Base-by-base conservation (phyloP, 2,797 vertebrate species). In the Anableps anableps region DNA sequence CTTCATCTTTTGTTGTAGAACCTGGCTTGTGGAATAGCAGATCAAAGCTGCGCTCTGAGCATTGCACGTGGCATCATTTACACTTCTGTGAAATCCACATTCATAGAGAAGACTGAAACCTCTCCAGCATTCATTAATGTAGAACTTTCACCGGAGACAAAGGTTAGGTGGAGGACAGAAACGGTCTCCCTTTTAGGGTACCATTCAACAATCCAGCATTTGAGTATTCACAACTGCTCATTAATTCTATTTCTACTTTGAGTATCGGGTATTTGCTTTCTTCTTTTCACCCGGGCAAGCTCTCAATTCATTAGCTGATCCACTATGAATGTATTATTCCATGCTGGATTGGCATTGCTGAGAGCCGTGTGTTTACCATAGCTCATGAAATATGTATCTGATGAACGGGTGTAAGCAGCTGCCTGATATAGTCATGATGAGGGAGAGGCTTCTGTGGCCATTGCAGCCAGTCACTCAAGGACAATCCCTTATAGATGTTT, bases 341-440 rank as follows among this genome's bases (percentile, higher is more conserved):
- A 88, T 82, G 88, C 86, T 89, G 88, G 92, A 91, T 93, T 94
- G 92, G 90, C 92, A 82, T 90, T 86, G 91, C 93, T 72, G 83
- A 86, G 86, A 92, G 89, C 86, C 36, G 84, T 83, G 90, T 95
- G 93, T 94, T 95, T 95, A 94, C 92, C 91, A 87, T 93, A 87
- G 90, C 94, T 95, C 95, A 95, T 95, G 94, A 95, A 96, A 95
- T 95, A 95, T 95, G 92, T 93, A 95, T 94, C 92, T 84, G 89
- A 87, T 77, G 89, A 88, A 91, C 88, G 88, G 86, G 85, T 55
- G 93, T 91, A 80, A 89, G 88, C 88, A 88, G 90, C 86, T 87
- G 88, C 90, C 88, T 91, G 88, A 92, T 92, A 78, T 82, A 78
- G 88, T 80, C 88, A 80, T 87, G 85, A 88, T 88, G 91, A 88